A percentile compares a stretch with the other conserved stretches of the same genome.
Evolutionary conservation across 1,140 invertebrate species (phyloP).

Genomic region (Capitella teleta): DNA sequence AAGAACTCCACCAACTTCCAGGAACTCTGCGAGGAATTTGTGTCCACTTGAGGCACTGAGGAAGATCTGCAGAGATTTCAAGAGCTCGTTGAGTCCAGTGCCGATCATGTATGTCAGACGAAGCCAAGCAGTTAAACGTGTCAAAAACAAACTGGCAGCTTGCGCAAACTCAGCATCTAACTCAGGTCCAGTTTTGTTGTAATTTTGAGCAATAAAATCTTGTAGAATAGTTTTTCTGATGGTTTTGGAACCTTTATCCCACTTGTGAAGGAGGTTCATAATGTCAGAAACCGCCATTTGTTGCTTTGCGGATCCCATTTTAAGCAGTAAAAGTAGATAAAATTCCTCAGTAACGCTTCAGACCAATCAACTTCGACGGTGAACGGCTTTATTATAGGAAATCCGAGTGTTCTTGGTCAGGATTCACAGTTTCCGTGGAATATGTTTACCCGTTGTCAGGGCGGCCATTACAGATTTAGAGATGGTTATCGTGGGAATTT

Average conservation of each 20-base stretch:
- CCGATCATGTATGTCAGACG: slow-evolving; percentile 41
- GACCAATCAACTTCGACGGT: too few relatives aligned
- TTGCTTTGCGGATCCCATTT: slow-evolving; percentile 39
- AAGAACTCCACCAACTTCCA: slow-evolving; percentile 40
- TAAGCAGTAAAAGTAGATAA: too few relatives aligned
- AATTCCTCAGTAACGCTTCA: too few relatives aligned
- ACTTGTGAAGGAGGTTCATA: slow-evolving; percentile 35
- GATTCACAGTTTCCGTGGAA: too few relatives aligned
- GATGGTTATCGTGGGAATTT: too few relatives aligned
- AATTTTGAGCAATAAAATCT: slow-evolving; percentile 38
- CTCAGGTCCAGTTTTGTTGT: slow-evolving; percentile 41
- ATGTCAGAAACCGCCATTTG: slow-evolving; percentile 34
- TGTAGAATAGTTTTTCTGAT: slow-evolving; percentile 32
- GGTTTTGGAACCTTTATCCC: slow-evolving; percentile 38
- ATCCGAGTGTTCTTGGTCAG: too few relatives aligned
- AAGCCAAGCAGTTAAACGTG: slow-evolving; percentile 39
- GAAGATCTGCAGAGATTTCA: slow-evolving; percentile 34
- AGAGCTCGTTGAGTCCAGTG: slow-evolving; percentile 34
- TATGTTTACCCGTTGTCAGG: too few relatives aligned
- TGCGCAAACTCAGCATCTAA: slow-evolving; percentile 41
- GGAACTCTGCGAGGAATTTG: slow-evolving; percentile 40
- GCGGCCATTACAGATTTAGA: too few relatives aligned
- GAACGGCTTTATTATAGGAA: too few relatives aligned
- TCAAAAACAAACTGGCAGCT: slow-evolving; percentile 40
- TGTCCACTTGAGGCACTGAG: slow-evolving; percentile 41